These are phyloP conservation scores for Diaphora mendica DNA, from an alignment of 2,888 invertebrate species.

Conservation along the genomic window DNA sequence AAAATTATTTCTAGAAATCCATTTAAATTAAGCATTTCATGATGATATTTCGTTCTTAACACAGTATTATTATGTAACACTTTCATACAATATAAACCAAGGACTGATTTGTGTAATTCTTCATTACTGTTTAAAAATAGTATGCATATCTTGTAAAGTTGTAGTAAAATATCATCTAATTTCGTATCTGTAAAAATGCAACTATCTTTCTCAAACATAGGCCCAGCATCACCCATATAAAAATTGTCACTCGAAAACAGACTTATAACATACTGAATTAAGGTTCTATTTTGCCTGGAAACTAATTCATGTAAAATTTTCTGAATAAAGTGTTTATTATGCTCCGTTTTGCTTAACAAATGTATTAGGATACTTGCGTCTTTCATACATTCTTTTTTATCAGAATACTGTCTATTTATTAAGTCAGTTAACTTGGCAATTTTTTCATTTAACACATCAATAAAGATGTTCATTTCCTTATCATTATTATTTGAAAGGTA, in stretches of 20 bases:
- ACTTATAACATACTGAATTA: constrained; percentile 62
- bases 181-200: constrained; percentile 41
- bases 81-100: constrained; percentile 63
- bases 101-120: constrained; percentile 61
- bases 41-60: constrained; percentile 48
- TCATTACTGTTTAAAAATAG: constrained; percentile 60
- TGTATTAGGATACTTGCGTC: constrained; percentile 64
- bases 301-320: constrained; percentile 48
- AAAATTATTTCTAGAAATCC: constrained; percentile 54
- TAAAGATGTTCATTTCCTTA: constrained; percentile 53
- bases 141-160: constrained; percentile 63
- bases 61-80: constrained; percentile 52
- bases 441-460: constrained; percentile 59
- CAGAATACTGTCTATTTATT: constrained; percentile 67
- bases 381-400: constrained; percentile 63
- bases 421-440: constrained; percentile 59
- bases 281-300: constrained; percentile 54
- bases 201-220: constrained; percentile 56
- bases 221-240: constrained; percentile 56
- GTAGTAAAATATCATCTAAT: constrained; percentile 53
- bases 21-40: constrained; percentile 64
- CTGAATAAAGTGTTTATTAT: constrained; percentile 26
- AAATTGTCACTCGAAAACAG: constrained; percentile 62
- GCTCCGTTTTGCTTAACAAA: constrained; percentile 55
- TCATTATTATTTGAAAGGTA: constrained; percentile 61